These are phyloP conservation scores for Chrysemys picta DNA, from an alignment of 2,113 vertebrate genomes.

Conservation along the genomic window DNA sequence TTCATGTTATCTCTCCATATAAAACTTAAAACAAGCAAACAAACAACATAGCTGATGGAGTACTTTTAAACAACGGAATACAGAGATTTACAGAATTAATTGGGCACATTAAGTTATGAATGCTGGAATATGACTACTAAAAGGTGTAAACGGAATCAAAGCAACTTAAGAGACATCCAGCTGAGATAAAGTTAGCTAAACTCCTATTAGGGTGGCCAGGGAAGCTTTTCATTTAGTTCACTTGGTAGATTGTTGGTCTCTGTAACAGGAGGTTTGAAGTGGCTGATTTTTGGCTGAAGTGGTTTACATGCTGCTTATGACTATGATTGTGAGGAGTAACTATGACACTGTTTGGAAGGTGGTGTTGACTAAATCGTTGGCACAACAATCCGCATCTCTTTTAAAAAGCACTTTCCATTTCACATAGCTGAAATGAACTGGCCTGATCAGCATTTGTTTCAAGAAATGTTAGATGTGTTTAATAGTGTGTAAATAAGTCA, in stretches of 20 bases:
- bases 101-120: background rate
- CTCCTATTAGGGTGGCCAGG: background rate
- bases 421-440: background rate
- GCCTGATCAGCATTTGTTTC: background rate
- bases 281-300: background rate
- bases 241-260: background rate
- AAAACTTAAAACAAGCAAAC: background rate
- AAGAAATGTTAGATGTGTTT: background rate
- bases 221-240: background rate
- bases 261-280: background rate
- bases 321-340: background rate
- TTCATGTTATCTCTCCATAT: background rate
- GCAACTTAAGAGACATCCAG: background rate
- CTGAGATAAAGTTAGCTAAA: background rate
- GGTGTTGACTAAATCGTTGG: background rate
- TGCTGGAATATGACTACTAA: fast-evolving
- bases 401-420: background rate
- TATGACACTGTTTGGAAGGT: background rate
- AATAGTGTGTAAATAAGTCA: background rate
- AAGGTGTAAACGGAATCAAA: background rate
- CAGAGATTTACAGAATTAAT: background rate
- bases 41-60: background rate
- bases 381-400: fast-evolving
- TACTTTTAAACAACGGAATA: background rate
- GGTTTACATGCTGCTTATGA: background rate